Base-by-base conservation (phyloP, 2,113 vertebrate species). In the zebrafish (Danio rerio) region DNA sequence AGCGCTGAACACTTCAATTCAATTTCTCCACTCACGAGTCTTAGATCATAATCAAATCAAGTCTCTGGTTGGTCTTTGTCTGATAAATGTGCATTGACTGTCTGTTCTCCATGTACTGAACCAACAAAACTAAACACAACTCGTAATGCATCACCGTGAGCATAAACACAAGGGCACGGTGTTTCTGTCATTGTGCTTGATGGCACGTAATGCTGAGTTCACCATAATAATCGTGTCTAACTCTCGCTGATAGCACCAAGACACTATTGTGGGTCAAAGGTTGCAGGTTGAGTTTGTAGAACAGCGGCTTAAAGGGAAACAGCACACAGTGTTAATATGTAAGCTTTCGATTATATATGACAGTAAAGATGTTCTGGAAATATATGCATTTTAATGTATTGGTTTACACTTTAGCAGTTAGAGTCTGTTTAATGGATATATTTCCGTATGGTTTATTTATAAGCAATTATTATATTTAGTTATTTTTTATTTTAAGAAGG, bases 11-110 rank as follows among this genome's bases (percentile, higher is more conserved):
- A 31, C 11, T 21, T 50, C 12, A 21, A 70, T 52, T 49, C 12
- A 15, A 13, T 49, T 71, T 52, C 7, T 71, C 45, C 11, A 0
- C 65, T 45, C 66, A 69, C 10, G 6, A 69, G 66, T 47, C 47
- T 50, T 45, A 6, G 65, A 47, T 68, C 65, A 11, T 68, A 47
- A 68, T 18, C 45, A 16, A 68, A 70, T 70, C 68, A 70, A 20
- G 45, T 45, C 5, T 50, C 68, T 21, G 68, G 6, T 52, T 18
- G 12, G 68, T 71, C 47, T 71, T 71, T 70, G 66, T 70, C 45
- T 50, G 68, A 21, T 20, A 5, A 31, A 71, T 71, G 66, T 69
- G 66, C 5, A 18, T 49, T 72, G 47, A 71, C 68, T 49, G 47
- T 47, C 20, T 71, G 69, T 9, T 70, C 68, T 12, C 0, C 31